Base-by-base conservation (phyloP, 1,140 invertebrate genomes). In the Centruroides sculpturatus region DNA sequence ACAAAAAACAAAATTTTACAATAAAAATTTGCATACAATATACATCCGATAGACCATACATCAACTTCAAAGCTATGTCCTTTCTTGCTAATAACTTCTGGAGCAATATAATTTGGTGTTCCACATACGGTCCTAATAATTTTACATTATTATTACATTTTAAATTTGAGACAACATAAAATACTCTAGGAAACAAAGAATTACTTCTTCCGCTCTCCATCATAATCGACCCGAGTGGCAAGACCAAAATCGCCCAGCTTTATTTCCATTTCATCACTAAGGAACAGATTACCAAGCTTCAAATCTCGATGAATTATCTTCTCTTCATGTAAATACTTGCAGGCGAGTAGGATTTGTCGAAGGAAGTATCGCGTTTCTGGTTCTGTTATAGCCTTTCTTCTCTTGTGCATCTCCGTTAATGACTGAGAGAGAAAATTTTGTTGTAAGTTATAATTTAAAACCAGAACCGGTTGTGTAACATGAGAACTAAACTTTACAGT, bases 171-270 rank as follows among this genome's bases (percentile, higher is more conserved):
- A 23, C 23, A 23, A 23, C 23, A 23, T 23, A 59, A 51, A 51
- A 34, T 51, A n/a, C 49, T 51, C 12, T 1, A 51, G 2, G 34
- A 12, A 51, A 51, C 49, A 13, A 41, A 41, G 5, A 13, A 64
- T 13, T 61, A 74, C 73, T 74, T 76, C 69, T 82, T 84, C 51
- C 80, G 71, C 69, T 85, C 82, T 36, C 81, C 81, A 61, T 79
- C 77, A 72, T 73, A 79, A 57, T 80, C 77, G 11, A 85, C 69
- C 41, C 71, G 73, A 8, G 83, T 85, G 2, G 84, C 84, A 34
- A 86, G 69, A 47, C 84, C 83, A 76, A 85, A 86, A 68, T 86
- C 83, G 50, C 83, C 84, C 66, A 85, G 78, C 73, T 85, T 85
- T 2, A 84, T 65, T 61, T 83, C 77, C 79, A 85, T 82, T n/a